Percentiles rank a stretch among this genome's conserved stretches.
phyloP scores from a whole-genome alignment of 2,797 vertebrate species.

The Muscicapa comitata region DNA sequence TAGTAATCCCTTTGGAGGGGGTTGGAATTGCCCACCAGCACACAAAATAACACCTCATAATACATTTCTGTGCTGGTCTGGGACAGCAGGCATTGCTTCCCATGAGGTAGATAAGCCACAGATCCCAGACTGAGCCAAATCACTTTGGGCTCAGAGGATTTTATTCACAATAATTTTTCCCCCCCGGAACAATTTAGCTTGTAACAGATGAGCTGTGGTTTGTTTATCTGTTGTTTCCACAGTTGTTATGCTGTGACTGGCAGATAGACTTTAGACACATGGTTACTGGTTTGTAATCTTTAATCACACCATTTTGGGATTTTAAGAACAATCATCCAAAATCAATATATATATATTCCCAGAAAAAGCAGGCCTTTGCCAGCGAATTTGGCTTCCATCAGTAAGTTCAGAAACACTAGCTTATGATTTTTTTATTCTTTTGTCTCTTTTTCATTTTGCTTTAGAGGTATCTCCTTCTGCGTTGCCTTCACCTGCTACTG shows the following conservation, averaged over 20 bases:
- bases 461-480: neutral
- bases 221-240: slow-evolving; percentile 2
- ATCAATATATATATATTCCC: slow-evolving; percentile 50
- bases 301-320: slow-evolving; percentile 8
- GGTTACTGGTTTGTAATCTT: slow-evolving; percentile 14
- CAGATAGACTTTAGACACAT: neutral
- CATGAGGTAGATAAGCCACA: neutral
- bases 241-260: neutral
- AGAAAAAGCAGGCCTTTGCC: slow-evolving; percentile 19
- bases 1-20: neutral
- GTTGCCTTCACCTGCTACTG: neutral
- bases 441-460: neutral
- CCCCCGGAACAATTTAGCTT: neutral
- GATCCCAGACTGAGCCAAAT: neutral
- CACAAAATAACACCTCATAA: neutral
- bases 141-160: neutral
- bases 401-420: neutral
- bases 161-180: neutral
- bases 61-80: neutral
- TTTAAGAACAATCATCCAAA: slow-evolving; percentile 10
- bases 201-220: neutral
- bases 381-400: neutral
- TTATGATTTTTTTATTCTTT: neutral
- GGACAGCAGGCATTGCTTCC: neutral
- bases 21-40: neutral